These are phyloP conservation scores for Spilarctia lutea DNA, from an alignment of 2,888 invertebrate genomes.

Conservation along the genomic window DNA sequence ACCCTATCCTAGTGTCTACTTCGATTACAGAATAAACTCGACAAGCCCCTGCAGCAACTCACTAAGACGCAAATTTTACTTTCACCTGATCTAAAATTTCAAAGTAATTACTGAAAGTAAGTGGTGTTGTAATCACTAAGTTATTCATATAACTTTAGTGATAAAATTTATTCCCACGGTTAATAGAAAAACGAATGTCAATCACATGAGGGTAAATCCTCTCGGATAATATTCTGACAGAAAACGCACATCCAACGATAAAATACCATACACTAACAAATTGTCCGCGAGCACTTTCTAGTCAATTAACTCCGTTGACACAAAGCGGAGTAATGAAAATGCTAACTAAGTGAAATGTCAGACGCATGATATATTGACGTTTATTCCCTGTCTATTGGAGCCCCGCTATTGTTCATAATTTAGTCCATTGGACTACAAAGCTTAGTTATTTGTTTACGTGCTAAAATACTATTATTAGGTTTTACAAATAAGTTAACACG, in stretches of 20 bases:
- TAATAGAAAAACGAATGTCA: neutral
- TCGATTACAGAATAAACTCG: neutral
- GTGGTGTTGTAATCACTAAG: neutral
- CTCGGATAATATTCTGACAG: neutral
- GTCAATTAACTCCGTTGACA: conserved; percentile 31
- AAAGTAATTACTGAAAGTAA: neutral
- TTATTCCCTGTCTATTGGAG: conserved; percentile 41
- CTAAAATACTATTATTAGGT: too few species aligned
- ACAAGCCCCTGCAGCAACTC: neutral
- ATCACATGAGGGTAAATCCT: conserved; percentile 3
- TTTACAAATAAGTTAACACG: too few species aligned
- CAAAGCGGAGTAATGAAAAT: conserved; percentile 56
- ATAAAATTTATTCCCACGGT: neutral
- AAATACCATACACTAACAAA: conserved; percentile 12
- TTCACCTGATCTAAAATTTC: too few species aligned
- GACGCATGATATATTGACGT: conserved; percentile 65
- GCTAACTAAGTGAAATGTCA: conserved; percentile 68
- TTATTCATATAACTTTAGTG: neutral
- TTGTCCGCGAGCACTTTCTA: conserved; percentile 25
- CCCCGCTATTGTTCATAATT: conserved; percentile 46
- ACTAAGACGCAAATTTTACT: neutral
- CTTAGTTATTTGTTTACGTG: neutral
- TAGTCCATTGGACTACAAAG: conserved; percentile 23
- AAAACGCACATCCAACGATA: conserved; percentile 10
- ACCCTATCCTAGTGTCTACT: neutral